phyloP scores from a whole-genome alignment of 2,797 vertebrate genomes.

The Pseudochaenichthys georgianus region DNA sequence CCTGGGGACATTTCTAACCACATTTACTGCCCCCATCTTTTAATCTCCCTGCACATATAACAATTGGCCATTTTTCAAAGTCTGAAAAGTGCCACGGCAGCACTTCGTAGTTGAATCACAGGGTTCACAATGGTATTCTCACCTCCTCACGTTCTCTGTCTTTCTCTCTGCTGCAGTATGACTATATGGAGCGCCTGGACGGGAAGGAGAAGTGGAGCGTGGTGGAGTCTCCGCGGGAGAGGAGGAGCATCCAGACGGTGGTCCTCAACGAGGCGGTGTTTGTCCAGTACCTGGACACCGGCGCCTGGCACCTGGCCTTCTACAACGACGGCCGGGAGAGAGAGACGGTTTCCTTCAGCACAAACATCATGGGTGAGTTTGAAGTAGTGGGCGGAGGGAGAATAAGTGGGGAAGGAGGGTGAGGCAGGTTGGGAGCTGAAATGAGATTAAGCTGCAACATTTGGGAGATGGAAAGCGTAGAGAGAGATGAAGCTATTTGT shows the following conservation, averaged over 20 bases:
- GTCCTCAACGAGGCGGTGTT: slow-evolving; percentile 98
- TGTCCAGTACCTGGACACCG: slow-evolving; percentile 95
- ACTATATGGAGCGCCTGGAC: slow-evolving; percentile 98
- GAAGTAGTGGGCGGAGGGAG: background rate
- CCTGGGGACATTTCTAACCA: slow-evolving; percentile 6
- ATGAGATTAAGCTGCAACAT: slow-evolving; percentile 29
- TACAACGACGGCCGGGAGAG: slow-evolving; percentile 98
- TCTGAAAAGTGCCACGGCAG: slow-evolving; percentile 31
- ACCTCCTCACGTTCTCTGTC: slow-evolving; percentile 7
- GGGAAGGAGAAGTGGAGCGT: slow-evolving; percentile 99
- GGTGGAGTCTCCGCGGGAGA: slow-evolving; percentile 94
- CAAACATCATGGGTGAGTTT: slow-evolving; percentile 91
- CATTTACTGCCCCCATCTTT: slow-evolving; percentile 31
- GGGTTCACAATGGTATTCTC: slow-evolving; percentile 20
- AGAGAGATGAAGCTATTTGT: background rate
- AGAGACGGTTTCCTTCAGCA: slow-evolving; percentile 95
- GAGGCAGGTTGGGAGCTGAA: slow-evolving; percentile 3
- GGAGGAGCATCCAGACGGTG: slow-evolving; percentile 95
- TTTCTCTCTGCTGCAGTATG: slow-evolving; percentile 85
- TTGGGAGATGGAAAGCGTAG: slow-evolving; percentile 32
- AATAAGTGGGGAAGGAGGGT: background rate
- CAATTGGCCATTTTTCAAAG: slow-evolving; percentile 46
- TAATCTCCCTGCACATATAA: slow-evolving; percentile 44
- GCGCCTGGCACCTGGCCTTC: slow-evolving; percentile 97
- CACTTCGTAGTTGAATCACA: slow-evolving; percentile 32